A percentile compares a stretch with the other conserved stretches of the same genome.
Evolutionary conservation across 2,888 invertebrate species (phyloP).

Genomic region (Drosophila mimetica): DNA sequence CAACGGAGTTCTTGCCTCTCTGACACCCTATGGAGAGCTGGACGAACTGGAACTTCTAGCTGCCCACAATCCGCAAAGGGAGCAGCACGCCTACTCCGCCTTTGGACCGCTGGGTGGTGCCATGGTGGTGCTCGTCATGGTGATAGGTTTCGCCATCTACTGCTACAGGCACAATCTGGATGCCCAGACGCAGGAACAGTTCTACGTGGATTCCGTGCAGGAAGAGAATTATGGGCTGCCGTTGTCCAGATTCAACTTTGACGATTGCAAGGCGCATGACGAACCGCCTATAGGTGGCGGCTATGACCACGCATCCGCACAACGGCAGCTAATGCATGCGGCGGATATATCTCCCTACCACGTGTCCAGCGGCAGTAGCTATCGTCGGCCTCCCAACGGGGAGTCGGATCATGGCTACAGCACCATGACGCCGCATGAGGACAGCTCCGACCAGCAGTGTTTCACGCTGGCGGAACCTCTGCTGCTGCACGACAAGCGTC

Average conservation of each 20-base stretch:
- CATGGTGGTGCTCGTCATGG: conserved; percentile 91
- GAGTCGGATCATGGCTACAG: conserved; percentile 97
- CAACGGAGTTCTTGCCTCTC: conserved; percentile 92
- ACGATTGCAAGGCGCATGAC: conserved; percentile 86
- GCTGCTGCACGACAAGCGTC: conserved; percentile 85
- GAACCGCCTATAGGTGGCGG: conserved; percentile 82
- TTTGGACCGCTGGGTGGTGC: conserved; percentile 95
- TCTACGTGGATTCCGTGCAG: conserved; percentile 85
- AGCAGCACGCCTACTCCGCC: conserved; percentile 87
- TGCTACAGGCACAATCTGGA: conserved; percentile 90
- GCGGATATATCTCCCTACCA: conserved; percentile 92
- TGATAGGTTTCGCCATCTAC: conserved; percentile 92
- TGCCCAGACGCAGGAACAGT: conserved; percentile 83
- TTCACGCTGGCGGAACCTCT: conserved; percentile 89
- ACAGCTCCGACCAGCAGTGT: conserved; percentile 93
- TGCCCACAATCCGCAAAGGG: conserved; percentile 80
- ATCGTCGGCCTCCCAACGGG: conserved; percentile 88
- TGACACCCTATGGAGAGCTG: conserved; percentile 88
- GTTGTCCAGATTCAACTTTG: conserved; percentile 90
- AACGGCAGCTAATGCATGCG: conserved; percentile 88
- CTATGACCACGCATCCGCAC: conserved; percentile 79
- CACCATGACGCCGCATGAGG: conserved; percentile 96
- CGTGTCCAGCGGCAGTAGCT: conserved; percentile 88
- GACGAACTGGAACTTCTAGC: conserved; percentile 81
- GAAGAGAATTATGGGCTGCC: conserved; percentile 87